Evolutionary conservation across 2,888 invertebrate genomes (phyloP).

Genomic region (Cheilosia scutellata): DNA sequence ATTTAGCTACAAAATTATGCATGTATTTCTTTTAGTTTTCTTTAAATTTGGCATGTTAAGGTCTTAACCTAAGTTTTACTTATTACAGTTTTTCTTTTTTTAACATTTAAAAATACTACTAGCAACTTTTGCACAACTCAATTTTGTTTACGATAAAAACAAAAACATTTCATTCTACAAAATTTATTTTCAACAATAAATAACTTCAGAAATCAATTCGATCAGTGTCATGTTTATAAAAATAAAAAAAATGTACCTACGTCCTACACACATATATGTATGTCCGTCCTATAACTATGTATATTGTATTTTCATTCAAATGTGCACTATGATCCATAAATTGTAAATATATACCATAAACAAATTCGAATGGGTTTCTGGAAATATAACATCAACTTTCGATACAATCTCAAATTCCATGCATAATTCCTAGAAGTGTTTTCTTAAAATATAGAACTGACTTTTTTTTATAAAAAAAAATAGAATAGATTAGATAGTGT

Average conservation of each 20-base stretch:
- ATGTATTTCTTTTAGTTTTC: constrained; percentile 32
- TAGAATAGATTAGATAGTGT: constrained; percentile 37
- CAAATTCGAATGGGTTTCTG: constrained; percentile 57
- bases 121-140: constrained; percentile 13
- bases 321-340: constrained; percentile 14
- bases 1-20: constrained; percentile 49
- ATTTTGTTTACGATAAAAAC: constrained; percentile 18
- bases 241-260: background rate
- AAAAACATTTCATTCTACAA: background rate
- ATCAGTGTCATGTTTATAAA: constrained; percentile 5
- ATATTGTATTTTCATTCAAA: background rate
- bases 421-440: constrained; percentile 49
- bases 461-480: constrained; percentile 1
- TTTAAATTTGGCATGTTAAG: constrained; percentile 38
- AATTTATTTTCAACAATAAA: background rate
- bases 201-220: constrained; percentile 65
- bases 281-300: background rate
- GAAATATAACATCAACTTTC: constrained; percentile 2
- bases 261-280: constrained; percentile 17
- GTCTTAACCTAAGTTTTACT: constrained; percentile 1
- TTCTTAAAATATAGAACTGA: constrained; percentile 22
- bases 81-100: background rate
- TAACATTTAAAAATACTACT: background rate
- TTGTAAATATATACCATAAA: constrained; percentile 32
- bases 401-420: constrained; percentile 20